Percentiles rank a stretch among this genome's conserved stretches.
Evolutionary conservation across 2,113 vertebrate species (phyloP).

Genomic region (Spizaetus ornatus): DNA sequence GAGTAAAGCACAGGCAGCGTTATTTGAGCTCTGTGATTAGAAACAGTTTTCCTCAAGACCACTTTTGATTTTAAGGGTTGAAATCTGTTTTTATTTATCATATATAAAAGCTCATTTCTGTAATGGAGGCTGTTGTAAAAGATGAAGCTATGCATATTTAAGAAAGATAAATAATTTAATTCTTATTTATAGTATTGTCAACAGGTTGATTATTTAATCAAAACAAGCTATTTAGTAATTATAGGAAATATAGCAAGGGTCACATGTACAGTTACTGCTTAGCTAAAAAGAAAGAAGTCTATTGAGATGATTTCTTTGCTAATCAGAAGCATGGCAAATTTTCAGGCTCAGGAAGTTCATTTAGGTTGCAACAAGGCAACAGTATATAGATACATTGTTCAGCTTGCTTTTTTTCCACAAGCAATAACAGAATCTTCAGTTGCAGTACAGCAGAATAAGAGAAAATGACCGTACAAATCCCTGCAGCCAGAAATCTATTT

Average conservation of each 20-base stretch:
- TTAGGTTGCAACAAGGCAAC: conserved; percentile 23
- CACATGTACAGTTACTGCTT: conserved; percentile 7
- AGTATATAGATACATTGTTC: not conserved
- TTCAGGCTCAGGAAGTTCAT: conserved; percentile 40
- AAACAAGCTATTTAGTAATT: not conserved
- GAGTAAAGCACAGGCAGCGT: not conserved
- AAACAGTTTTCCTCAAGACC: not conserved
- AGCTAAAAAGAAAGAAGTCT: conserved; percentile 25
- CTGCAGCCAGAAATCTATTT: not conserved
- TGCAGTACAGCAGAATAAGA: not conserved
- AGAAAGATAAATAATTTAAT: conserved; percentile 30
- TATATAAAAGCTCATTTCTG: conserved; percentile 29
- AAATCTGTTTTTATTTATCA: conserved; percentile 25
- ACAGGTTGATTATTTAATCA: conserved; percentile 8
- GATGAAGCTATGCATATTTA: conserved; percentile 28
- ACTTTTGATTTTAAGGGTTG: not conserved
- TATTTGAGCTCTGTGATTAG: not conserved
- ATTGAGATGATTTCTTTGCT: conserved; percentile 46
- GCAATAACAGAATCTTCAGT: not conserved
- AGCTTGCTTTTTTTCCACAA: conserved; percentile 13
- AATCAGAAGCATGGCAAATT: conserved; percentile 33
- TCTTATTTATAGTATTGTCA: not conserved
- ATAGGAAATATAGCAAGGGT: conserved; percentile 26
- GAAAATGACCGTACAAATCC: not conserved
- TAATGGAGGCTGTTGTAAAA: conserved; percentile 19